These are phyloP conservation scores for Dipodomys stephensi DNA, from an alignment of 2,113 vertebrate species.

Conservation along the genomic window DNA sequence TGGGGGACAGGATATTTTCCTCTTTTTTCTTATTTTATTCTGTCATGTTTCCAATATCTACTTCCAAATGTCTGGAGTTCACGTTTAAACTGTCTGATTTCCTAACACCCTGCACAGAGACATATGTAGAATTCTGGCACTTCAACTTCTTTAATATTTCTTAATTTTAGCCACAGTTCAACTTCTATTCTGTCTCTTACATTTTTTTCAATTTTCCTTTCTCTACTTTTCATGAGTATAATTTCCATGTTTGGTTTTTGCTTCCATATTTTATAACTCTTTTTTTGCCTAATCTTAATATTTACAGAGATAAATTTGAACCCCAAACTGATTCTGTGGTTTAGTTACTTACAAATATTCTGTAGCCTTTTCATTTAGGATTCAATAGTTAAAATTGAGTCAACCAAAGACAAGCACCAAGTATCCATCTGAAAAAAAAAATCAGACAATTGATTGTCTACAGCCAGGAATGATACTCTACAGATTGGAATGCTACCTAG, in stretches of 20 bases:
- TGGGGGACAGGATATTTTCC: not conserved
- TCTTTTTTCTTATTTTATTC: not conserved
- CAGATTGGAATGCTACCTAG: not conserved
- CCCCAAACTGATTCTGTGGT: not conserved
- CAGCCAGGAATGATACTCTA: not conserved
- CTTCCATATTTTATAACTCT: not conserved
- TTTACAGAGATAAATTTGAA: no score
- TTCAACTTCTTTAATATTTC: not conserved
- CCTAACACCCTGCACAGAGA: no score
- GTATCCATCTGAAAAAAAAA: not conserved
- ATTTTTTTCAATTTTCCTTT: not conserved
- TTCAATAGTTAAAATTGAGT: not conserved
- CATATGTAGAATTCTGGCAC: not conserved
- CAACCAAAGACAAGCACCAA: not conserved
- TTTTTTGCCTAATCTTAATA: not conserved
- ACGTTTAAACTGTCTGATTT: no score
- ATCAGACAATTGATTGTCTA: not conserved
- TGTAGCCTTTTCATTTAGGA: not conserved
- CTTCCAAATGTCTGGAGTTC: not conserved
- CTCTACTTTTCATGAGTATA: not conserved
- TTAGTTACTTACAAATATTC: not conserved
- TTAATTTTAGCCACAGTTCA: not conserved
- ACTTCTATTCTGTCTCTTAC: not conserved
- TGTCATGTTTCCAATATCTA: not conserved
- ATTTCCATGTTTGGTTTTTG: not conserved